A percentile compares a stretch with the other conserved stretches of the same genome.
Evolutionary conservation across 2,888 invertebrate species (phyloP).

Genomic region (Eubasilissa splendida): DNA sequence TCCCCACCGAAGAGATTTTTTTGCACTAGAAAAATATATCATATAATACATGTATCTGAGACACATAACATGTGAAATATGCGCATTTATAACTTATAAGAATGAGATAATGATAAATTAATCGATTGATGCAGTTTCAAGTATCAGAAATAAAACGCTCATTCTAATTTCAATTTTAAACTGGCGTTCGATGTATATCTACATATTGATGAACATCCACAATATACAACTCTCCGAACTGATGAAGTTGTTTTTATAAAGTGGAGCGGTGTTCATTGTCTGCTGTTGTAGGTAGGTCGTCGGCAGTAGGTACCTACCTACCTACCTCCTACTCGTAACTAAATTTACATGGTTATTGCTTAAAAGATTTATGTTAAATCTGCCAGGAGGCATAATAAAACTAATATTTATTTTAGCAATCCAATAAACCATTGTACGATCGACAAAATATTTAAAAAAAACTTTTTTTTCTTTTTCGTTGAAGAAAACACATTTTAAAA

Average conservation of each 20-base stretch:
- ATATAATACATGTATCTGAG: no score
- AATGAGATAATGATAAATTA: no score
- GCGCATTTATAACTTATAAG: no score
- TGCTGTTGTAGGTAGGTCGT: background rate
- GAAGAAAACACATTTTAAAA: no score
- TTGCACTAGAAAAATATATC: no score
- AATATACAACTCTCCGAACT: slow-evolving; percentile 4
- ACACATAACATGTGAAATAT: no score
- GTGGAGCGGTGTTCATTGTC: slow-evolving; percentile 26
- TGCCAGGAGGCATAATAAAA: slow-evolving; percentile 21
- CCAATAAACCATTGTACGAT: slow-evolving; percentile 2
- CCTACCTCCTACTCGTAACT: slow-evolving; percentile 54
- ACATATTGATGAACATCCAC: background rate
- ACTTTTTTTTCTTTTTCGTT: no score
- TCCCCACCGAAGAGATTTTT: no score
- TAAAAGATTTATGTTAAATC: slow-evolving; percentile 62
- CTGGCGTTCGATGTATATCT: background rate
- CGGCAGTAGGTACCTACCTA: background rate
- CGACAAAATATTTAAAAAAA: background rate
- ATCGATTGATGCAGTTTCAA: no score
- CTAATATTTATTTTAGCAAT: slow-evolving; percentile 36
- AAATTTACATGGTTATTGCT: slow-evolving; percentile 68
- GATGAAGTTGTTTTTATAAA: slow-evolving; percentile 34
- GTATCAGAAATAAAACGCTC: background rate
- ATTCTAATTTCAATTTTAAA: slow-evolving; percentile 6